phyloP scores from a whole-genome alignment of 2,113 vertebrate species.

The Nesogale talazaci region DNA sequence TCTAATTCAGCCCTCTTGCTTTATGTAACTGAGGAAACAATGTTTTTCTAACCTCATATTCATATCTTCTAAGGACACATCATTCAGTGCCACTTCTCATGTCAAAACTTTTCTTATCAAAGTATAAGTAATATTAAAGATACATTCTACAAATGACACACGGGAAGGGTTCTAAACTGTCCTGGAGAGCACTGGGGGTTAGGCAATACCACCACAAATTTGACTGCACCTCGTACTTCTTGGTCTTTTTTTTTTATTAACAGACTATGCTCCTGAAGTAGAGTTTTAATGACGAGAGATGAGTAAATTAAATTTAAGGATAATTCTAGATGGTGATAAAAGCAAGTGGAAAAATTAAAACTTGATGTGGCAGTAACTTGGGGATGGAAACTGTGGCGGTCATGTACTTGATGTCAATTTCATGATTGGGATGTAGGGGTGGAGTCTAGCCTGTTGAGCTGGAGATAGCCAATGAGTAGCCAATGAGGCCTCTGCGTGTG shows the following conservation, averaged over 20 bases:
- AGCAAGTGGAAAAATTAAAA: background rate
- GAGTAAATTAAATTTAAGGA: background rate
- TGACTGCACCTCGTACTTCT: background rate
- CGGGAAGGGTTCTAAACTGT: constrained; percentile 29
- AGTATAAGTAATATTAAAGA: constrained; percentile 49
- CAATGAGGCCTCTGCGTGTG: no score
- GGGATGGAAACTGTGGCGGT: background rate
- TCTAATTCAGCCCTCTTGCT: constrained; percentile 39
- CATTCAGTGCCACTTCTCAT: constrained; percentile 12
- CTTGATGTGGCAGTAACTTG: background rate
- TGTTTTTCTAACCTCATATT: background rate
- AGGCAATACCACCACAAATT: background rate
- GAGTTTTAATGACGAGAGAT: background rate
- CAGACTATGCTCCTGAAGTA: background rate
- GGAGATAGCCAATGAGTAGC: no score
- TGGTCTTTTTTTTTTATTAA: background rate
- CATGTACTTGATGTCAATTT: no score
- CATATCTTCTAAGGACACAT: constrained; percentile 35
- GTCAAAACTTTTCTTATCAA: constrained; percentile 46
- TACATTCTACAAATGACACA: constrained; percentile 36
- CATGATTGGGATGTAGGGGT: no score
- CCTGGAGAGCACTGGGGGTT: background rate
- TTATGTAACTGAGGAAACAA: background rate
- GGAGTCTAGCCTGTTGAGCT: no score
- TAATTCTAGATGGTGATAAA: background rate